A percentile compares a stretch with the other conserved stretches of the same genome.
phyloP scores from a whole-genome alignment of 2,797 vertebrate genomes.

The Melanotaenia nigrans region DNA sequence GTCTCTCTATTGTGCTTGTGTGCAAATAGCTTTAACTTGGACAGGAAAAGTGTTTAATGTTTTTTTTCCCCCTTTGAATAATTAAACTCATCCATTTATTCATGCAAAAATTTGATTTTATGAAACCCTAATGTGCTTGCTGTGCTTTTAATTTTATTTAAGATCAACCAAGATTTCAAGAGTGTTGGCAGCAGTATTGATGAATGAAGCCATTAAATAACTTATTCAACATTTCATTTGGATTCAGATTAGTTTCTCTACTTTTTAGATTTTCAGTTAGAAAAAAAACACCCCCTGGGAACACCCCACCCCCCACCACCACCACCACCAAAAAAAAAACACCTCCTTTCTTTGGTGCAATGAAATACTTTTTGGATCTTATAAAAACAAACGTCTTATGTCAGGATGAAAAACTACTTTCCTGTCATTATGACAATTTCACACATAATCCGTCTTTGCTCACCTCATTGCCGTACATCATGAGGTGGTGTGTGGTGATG shows the following conservation, averaged over 20 bases:
- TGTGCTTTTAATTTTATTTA: not conserved
- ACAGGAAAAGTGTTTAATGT: slow-evolving; percentile 8
- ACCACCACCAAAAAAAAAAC: too few species aligned
- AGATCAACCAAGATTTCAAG: not conserved
- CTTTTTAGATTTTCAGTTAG: not conserved
- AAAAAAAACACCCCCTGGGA: not conserved
- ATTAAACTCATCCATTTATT: not conserved
- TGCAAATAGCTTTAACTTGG: not conserved
- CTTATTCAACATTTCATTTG: not conserved
- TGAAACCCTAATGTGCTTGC: not conserved
- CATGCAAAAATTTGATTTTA: not conserved
- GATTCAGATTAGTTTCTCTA: not conserved
- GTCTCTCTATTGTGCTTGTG: slow-evolving; percentile 11
- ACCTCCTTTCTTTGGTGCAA: not conserved
- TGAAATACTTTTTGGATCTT: not conserved
- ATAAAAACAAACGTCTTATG: not conserved
- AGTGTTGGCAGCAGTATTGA: not conserved
- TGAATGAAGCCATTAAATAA: not conserved
- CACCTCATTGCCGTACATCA: slow-evolving; percentile 98
- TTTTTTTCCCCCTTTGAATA: not conserved
- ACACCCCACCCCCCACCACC: too few species aligned
- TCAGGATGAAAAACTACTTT: not conserved
- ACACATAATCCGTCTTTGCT: slow-evolving; percentile 53
- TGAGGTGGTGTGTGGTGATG: slow-evolving; percentile 97
- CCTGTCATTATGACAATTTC: not conserved